These are phyloP conservation scores for Brienomyrus brachyistius DNA, from an alignment of 2,113 vertebrate species.

Conservation along the genomic window DNA sequence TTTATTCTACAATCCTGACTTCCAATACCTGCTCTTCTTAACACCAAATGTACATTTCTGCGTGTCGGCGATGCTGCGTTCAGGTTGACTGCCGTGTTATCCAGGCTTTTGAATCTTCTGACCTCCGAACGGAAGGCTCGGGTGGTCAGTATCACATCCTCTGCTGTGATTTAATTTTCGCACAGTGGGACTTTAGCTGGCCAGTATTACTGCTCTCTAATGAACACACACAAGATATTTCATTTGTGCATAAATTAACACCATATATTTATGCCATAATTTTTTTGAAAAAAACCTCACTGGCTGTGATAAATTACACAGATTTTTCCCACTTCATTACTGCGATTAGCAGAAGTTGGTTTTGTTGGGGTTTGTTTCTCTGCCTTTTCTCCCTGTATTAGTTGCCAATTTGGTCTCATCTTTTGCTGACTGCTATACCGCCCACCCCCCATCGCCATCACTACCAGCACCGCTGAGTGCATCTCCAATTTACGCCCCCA, in stretches of 20 bases:
- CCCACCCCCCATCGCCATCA: background rate
- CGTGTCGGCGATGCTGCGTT: background rate
- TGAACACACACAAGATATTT: background rate
- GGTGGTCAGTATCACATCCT: background rate
- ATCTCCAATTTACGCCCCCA: background rate
- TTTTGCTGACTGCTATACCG: background rate
- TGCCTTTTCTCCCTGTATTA: background rate
- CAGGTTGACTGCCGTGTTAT: background rate
- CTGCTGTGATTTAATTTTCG: background rate
- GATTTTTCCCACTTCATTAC: background rate
- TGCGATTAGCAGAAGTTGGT: background rate
- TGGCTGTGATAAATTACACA: background rate
- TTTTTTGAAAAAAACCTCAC: background rate
- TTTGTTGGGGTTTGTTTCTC: background rate
- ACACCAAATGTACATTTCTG: background rate
- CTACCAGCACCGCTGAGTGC: background rate
- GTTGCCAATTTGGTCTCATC: background rate
- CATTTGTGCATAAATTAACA: constrained; percentile 1
- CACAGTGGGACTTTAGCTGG: background rate
- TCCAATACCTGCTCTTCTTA: background rate
- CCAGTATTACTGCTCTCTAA: background rate
- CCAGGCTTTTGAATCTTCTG: background rate
- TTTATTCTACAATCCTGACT: background rate
- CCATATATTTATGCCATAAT: background rate
- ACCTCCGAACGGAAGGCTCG: background rate